Conservation (phyloP, 2,888 invertebrate genomes). For the Yponomeuta malinellus region DNA sequence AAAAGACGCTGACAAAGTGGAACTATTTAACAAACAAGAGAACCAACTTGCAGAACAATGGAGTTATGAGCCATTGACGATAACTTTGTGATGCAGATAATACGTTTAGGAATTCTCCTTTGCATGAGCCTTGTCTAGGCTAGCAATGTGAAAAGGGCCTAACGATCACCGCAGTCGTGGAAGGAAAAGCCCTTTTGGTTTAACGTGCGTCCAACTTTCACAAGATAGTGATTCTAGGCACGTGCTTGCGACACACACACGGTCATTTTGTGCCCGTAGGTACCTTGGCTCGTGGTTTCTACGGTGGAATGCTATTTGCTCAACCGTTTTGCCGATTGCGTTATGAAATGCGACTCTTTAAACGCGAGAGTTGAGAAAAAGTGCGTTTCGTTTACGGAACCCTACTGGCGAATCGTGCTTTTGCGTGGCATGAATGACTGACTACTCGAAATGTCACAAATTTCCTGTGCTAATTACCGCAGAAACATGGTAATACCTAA, state of each 20-base stretch:
- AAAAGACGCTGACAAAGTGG: conserved; percentile 7
- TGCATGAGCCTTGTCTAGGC: not conserved
- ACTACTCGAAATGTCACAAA: not conserved
- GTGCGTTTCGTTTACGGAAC: not conserved
- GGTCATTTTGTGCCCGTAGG: conserved; percentile 24
- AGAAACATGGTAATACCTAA: not conserved
- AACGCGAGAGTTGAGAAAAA: not conserved
- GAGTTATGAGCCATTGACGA: not conserved
- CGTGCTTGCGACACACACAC: conserved; percentile 45
- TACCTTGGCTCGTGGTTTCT: conserved; percentile 21
- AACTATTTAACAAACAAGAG: conserved; percentile 7
- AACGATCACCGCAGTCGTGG: not conserved
- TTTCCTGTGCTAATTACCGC: not conserved
- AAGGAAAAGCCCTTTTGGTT: conserved; percentile 37
- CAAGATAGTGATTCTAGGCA: conserved; percentile 50
- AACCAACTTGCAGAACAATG: not conserved
- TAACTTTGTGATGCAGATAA: not conserved
- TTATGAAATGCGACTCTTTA: conserved; percentile 20
- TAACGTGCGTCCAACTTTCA: conserved; percentile 50
- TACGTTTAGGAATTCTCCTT: conserved; percentile 11
- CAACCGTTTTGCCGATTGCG: conserved; percentile 23
- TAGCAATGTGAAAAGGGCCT: conserved; percentile 4
- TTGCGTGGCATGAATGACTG: not conserved
- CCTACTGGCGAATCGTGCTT: not conserved
- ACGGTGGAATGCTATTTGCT: conserved; percentile 31